Evolutionary conservation across 2,113 vertebrate genomes (phyloP).

Genomic region (Epinephelus lanceolatus): DNA sequence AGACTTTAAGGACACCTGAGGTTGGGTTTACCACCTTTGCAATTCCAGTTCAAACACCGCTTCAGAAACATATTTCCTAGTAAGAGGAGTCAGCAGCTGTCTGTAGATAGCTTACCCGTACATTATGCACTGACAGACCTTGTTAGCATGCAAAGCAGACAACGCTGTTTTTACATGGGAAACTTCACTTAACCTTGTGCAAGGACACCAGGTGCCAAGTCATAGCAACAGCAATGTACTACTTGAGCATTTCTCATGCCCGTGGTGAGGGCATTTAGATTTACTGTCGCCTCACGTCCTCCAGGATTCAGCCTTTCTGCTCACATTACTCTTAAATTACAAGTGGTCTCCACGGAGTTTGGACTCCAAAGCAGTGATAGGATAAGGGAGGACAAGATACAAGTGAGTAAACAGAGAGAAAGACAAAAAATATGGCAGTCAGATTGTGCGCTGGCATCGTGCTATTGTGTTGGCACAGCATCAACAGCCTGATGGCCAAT

Average conservation of each 20-base stretch:
- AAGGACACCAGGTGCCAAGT: slow-evolving; percentile 17
- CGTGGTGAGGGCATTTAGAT: slow-evolving; percentile 21
- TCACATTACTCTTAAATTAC: slow-evolving; percentile 45
- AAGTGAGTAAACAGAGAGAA: slow-evolving; percentile 45
- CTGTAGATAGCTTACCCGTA: neutral
- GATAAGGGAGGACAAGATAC: slow-evolving; percentile 32
- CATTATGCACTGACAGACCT: slow-evolving; percentile 19
- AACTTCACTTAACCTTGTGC: slow-evolving; percentile 11
- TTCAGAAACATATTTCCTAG: slow-evolving; percentile 24
- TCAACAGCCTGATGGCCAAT: slow-evolving; percentile 68
- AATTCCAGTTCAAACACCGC: slow-evolving; percentile 50
- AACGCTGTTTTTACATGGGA: slow-evolving; percentile 5
- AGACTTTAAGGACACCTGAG: slow-evolving; percentile 21
- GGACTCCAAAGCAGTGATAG: slow-evolving; percentile 20
- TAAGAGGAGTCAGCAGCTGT: slow-evolving; percentile 36
- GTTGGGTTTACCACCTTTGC: slow-evolving; percentile 29
- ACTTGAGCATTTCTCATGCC: neutral
- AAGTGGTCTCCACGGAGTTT: slow-evolving; percentile 29
- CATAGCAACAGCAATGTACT: neutral
- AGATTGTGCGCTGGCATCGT: slow-evolving; percentile 46
- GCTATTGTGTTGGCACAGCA: slow-evolving; percentile 59
- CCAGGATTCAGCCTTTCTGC: slow-evolving; percentile 48
- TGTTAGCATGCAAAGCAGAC: slow-evolving; percentile 47
- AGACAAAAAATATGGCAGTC: slow-evolving; percentile 37
- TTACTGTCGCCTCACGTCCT: slow-evolving; percentile 25